Conservation (phyloP, 2,888 invertebrate species). For the Pyralis farinalis region DNA sequence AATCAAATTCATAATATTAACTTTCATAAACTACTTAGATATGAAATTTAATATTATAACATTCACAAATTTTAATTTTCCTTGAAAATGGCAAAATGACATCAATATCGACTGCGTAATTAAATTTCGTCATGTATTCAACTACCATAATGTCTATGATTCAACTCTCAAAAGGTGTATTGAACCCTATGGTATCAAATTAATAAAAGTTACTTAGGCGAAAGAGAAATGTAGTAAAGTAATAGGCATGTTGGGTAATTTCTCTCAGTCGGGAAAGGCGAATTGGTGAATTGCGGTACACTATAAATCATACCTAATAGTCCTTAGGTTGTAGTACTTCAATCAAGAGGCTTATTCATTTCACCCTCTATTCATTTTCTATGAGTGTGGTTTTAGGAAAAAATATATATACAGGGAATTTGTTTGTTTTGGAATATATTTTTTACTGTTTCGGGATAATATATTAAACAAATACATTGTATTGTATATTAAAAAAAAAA, state of each 20-base stretch:
- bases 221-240: slow-evolving; percentile 9
- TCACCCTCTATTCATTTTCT: slow-evolving; percentile 1
- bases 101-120: too few species aligned
- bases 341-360: slow-evolving; percentile 6
- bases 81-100: too few species aligned
- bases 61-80: too few species aligned
- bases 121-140: background rate
- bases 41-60: too few species aligned
- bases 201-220: slow-evolving; percentile 9
- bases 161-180: slow-evolving; percentile 7
- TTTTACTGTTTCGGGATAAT: too few species aligned
- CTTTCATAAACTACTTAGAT: too few species aligned
- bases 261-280: slow-evolving; percentile 3
- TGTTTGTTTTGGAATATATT: too few species aligned
- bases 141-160: slow-evolving; percentile 5
- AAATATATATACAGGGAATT: too few species aligned
- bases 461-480: too few species aligned
- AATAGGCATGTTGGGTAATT: slow-evolving; percentile 12
- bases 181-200: slow-evolving; percentile 10
- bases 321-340: background rate
- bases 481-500: too few species aligned
- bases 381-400: background rate
- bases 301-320: slow-evolving; percentile 11
- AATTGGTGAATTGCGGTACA: slow-evolving; percentile 5
- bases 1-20: too few species aligned